phyloP scores from a whole-genome alignment of 2,113 vertebrate genomes.

The Myiozetetes cayanensis region DNA sequence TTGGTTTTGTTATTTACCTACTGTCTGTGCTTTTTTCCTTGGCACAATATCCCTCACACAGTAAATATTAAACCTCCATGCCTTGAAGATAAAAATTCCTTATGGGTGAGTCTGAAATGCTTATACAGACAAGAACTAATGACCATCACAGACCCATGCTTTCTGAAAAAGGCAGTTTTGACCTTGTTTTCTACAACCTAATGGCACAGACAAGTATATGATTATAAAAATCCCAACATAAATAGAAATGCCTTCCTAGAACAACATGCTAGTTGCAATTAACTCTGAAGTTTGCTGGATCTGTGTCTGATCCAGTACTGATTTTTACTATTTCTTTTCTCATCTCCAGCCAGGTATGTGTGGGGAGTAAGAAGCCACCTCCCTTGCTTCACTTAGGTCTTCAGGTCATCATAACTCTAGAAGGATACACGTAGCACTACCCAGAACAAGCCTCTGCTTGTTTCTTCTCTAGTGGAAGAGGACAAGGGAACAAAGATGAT shows the following conservation, averaged over 20 bases:
- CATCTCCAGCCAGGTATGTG: not conserved
- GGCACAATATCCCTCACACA: not conserved
- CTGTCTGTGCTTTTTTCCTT: not conserved
- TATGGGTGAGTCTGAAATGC: not conserved
- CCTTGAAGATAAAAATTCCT: not conserved
- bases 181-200: not conserved
- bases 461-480: not conserved
- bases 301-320: not conserved
- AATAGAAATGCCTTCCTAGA: not conserved
- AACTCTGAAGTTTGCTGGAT: not conserved
- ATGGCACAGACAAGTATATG: not conserved
- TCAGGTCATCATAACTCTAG: not conserved
- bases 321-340: not conserved
- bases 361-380: not conserved
- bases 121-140: not conserved
- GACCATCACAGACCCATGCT: not conserved
- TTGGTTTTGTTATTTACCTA: not conserved
- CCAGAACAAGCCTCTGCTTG: not conserved
- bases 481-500: not conserved
- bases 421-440: not conserved
- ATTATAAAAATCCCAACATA: not conserved
- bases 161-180: not conserved
- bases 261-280: not conserved
- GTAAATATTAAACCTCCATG: not conserved
- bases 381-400: not conserved